Base-by-base conservation (phyloP, 2,113 vertebrate species). In the Ibidorhyncha struthersii region DNA sequence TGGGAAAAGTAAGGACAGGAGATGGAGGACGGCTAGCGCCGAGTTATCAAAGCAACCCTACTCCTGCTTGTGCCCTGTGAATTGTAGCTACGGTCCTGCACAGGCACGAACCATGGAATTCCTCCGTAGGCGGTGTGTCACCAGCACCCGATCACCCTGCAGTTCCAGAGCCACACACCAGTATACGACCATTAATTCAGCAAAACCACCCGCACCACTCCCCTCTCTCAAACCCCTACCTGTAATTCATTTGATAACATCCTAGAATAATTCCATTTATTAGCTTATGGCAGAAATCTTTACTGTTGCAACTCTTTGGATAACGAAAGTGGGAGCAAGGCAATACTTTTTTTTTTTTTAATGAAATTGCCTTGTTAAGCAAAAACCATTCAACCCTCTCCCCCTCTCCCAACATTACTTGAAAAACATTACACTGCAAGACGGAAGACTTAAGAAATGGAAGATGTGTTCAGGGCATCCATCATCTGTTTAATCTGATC, bases 111-210 rank as follows among this genome's bases (percentile, higher is more conserved):
- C 50, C 15, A 12, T 27, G 66, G 27, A 78, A 67, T 12, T n/a
- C 41, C 41, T 52, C 14, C 5, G 1, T 0, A 27, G 45, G 20
- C 34, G 45, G 25, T 2, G 40, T 18, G 30, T 41, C 4, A 19
- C 52, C 47, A 38, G 27, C 12, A 9, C 49, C 36, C 2, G 1
- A 11, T 3, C 19, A 12, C 43, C 9, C 38, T 74, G 45, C 18
- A 4, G 26, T 11, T n/a, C 32, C 40, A 49, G 34, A 36, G 41
- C 12, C 36, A 74, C 1, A 2, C 55, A 63, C 14, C 20, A 40
- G 19, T 15, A n/a, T n/a, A 38, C 0, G 0, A 36, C 25, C 34
- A 40, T 19, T 56, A 52, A 45, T 34, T 53, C 38, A 38, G 49
- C 40, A 77, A 76, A 71, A 52, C 17, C 49, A 76, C 47, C 36